phyloP scores from a whole-genome alignment of 2,888 invertebrate genomes.

The Scaptomyza reducta region DNA sequence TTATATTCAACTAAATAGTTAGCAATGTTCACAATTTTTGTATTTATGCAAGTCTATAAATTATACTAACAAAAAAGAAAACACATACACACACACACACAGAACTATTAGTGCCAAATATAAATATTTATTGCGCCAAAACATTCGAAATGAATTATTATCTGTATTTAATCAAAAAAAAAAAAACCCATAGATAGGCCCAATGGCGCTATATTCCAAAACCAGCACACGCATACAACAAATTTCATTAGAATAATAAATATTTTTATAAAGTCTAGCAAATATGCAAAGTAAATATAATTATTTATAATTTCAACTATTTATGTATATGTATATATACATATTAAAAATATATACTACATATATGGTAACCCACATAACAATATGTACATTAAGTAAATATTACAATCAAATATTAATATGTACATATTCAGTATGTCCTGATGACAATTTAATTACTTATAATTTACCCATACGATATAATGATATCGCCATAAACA shows the following conservation, averaged over 20 bases:
- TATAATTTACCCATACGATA: slow-evolving; percentile 34
- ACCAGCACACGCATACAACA: slow-evolving; percentile 30
- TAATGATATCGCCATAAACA: slow-evolving; percentile 29
- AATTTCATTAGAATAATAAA: slow-evolving; percentile 43
- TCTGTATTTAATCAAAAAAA: slow-evolving; percentile 26
- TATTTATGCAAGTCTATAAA: slow-evolving; percentile 40
- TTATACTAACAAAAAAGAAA: neutral
- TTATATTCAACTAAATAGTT: slow-evolving; percentile 47
- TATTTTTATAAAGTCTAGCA: slow-evolving; percentile 70
- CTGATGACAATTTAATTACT: slow-evolving; percentile 40
- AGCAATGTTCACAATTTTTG: slow-evolving; percentile 49
- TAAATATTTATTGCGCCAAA: slow-evolving; percentile 62
- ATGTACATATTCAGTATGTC: slow-evolving; percentile 36
- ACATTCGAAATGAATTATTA: slow-evolving; percentile 57
- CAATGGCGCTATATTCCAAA: slow-evolving; percentile 47
- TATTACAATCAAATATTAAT: slow-evolving; percentile 20
- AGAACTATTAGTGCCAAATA: slow-evolving; percentile 77
- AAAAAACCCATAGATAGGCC: slow-evolving; percentile 38
- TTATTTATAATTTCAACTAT: slow-evolving; percentile 49
- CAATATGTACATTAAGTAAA: neutral
- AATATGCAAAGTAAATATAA: slow-evolving; percentile 57
- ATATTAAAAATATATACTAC: slow-evolving; percentile 8
- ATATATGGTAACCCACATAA: slow-evolving; percentile 34
- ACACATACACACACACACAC: slow-evolving; percentile 14
- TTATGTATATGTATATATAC: slow-evolving; percentile 39